These are phyloP conservation scores for Microcebus lehilahytsara DNA, from an alignment of 2,113 vertebrate genomes.

Conservation along the genomic window DNA sequence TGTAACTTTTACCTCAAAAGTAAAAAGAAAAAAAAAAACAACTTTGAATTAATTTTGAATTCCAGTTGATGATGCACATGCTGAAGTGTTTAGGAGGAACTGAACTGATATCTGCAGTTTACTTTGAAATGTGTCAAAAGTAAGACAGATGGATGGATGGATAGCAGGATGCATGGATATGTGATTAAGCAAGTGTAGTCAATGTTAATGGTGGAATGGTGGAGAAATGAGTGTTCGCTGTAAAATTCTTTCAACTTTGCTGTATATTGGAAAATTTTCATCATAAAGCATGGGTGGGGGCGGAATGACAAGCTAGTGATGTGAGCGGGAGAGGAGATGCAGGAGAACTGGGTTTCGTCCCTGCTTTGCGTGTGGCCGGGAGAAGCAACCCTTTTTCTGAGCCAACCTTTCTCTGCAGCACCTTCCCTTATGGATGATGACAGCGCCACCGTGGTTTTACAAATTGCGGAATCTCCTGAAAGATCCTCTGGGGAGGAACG, in stretches of 20 bases:
- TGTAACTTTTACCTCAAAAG: background rate
- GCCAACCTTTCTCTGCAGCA: background rate
- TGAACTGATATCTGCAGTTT: background rate
- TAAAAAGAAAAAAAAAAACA: background rate
- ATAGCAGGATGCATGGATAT: accelerated
- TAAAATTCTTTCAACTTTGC: background rate
- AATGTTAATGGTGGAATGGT: background rate
- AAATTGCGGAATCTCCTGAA: background rate
- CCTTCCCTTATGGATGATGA: background rate
- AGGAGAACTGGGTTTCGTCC: background rate
- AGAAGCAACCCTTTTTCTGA: background rate
- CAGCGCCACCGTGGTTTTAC: too few species aligned
- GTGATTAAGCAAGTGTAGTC: background rate
- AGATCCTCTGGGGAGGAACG: accelerated
- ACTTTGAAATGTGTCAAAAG: background rate
- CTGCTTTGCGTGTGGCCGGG: accelerated
- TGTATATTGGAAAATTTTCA: background rate
- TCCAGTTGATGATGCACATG: background rate
- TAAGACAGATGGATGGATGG: background rate
- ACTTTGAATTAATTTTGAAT: background rate
- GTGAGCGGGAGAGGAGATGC: accelerated
- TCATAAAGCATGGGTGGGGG: background rate
- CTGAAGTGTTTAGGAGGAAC: background rate
- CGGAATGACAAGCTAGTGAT: accelerated
- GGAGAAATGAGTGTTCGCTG: background rate